Evolutionary conservation across 2,888 invertebrate species (phyloP).

Genomic region (Mythimna vitellina): DNA sequence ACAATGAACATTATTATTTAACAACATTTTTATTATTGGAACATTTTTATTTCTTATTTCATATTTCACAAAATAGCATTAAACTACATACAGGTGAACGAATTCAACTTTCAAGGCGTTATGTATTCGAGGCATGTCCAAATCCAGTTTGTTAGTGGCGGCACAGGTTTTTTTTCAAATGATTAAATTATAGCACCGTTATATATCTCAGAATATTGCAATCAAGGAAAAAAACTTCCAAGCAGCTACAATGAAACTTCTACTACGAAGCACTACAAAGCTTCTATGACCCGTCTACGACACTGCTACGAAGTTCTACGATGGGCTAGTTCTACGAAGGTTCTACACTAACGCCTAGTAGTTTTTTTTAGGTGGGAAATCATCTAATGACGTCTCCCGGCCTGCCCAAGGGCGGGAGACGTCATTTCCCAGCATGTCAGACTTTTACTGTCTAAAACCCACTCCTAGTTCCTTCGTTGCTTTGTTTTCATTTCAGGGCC

Average conservation of each 20-base stretch:
- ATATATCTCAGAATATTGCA: background rate
- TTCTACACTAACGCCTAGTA: background rate
- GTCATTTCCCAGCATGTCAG: too few relatives aligned
- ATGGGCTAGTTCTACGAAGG: background rate
- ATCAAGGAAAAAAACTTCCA: background rate
- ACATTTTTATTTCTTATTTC: too few relatives aligned
- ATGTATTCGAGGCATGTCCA: too few relatives aligned
- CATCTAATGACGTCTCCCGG: too few relatives aligned
- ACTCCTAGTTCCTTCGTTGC: too few relatives aligned
- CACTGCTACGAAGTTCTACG: slow-evolving; percentile 1
- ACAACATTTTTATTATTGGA: too few relatives aligned
- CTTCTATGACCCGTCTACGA: background rate
- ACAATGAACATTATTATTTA: too few relatives aligned
- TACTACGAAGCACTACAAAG: background rate
- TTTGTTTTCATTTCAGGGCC: too few relatives aligned
- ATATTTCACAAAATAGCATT: background rate
- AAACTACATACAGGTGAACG: background rate
- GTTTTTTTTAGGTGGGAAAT: too few relatives aligned
- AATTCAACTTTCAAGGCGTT: background rate
- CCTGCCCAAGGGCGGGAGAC: too few relatives aligned
- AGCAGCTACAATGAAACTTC: background rate
- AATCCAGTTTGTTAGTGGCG: background rate
- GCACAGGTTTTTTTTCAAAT: background rate
- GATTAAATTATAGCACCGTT: background rate
- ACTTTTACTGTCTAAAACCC: too few relatives aligned